Evolutionary conservation across 1,140 invertebrate species (phyloP).

Genomic region (Psix sp.): DNA sequence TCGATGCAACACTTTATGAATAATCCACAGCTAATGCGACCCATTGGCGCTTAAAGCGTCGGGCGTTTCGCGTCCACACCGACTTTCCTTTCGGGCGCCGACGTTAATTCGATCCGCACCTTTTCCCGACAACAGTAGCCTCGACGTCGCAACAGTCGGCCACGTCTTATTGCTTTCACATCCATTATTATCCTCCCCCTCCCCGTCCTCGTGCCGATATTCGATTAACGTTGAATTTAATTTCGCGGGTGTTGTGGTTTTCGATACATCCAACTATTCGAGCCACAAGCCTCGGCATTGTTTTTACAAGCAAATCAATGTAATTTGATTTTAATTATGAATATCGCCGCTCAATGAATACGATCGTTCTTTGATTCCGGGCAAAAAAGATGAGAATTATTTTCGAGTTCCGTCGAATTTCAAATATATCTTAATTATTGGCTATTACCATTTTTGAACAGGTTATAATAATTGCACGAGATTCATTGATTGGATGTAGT

Average conservation of each 20-base stretch:
- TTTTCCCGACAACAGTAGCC: constrained; percentile 8
- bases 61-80: constrained; percentile 50
- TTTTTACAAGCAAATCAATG: constrained; percentile 1
- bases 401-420: too few relatives aligned
- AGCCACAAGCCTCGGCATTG: constrained; percentile 1
- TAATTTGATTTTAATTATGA: constrained; percentile 19
- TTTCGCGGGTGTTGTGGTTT: constrained; percentile 30
- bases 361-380: too few relatives aligned
- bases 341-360: background rate
- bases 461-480: too few relatives aligned
- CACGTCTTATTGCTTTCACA: constrained; percentile 25
- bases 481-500: too few relatives aligned
- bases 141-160: constrained; percentile 15
- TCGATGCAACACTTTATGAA: constrained; percentile 61
- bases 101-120: constrained; percentile 51
- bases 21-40: constrained; percentile 67
- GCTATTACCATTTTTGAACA: too few relatives aligned
- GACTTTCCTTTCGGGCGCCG: constrained; percentile 28
- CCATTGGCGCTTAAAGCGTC: constrained; percentile 61
- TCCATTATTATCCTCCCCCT: constrained; percentile 10
- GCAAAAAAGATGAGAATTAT: too few relatives aligned
- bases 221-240: constrained; percentile 42
- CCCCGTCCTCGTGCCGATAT: constrained; percentile 1
- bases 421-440: too few relatives aligned
- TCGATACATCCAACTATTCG: constrained; percentile 23